A percentile compares a stretch with the other conserved stretches of the same genome.
phyloP scores from a whole-genome alignment of 64 coral and sea anemone genomes.

The Porites lutea region DNA sequence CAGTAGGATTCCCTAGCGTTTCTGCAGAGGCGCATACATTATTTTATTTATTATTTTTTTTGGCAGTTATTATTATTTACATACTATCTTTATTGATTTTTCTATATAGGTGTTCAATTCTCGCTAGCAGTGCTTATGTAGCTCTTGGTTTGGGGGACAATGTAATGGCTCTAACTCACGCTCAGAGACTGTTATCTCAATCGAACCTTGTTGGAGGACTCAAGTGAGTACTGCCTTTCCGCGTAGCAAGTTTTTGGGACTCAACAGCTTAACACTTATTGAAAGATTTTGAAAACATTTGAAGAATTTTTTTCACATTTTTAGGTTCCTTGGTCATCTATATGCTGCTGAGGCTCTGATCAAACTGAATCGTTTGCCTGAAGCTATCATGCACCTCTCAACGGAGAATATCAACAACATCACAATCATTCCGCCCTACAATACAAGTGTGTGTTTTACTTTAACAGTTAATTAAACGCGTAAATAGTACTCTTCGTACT shows the following conservation, averaged over 20 bases:
- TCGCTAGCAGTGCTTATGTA: slow-evolving; percentile 88
- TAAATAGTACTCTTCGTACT: not conserved
- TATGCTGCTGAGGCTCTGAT: slow-evolving; percentile 94
- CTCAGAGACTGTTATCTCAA: slow-evolving; percentile 82
- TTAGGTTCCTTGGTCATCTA: slow-evolving; percentile 93
- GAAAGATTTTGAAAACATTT: not conserved
- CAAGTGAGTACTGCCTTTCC: slow-evolving; percentile 59
- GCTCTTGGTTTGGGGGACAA: slow-evolving; percentile 91
- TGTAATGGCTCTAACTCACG: slow-evolving; percentile 88
- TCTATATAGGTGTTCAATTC: slow-evolving; percentile 68
- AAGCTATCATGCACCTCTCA: slow-evolving; percentile 89
- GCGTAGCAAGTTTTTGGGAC: not conserved
- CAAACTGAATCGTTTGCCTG: slow-evolving; percentile 80
- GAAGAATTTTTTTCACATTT: not conserved
- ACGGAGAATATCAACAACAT: slow-evolving; percentile 88
- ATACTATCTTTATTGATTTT: not conserved
- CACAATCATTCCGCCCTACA: slow-evolving; percentile 17
- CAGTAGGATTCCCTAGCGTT: no score
- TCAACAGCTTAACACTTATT: not conserved
- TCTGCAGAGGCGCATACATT: no score
- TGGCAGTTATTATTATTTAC: no score
- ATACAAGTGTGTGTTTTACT: not conserved
- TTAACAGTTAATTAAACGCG: no score
- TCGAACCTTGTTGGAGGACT: slow-evolving; percentile 85
- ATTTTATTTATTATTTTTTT: no score